Conservation (phyloP, 2,888 invertebrate species). For the Erynnis tages region DNA sequence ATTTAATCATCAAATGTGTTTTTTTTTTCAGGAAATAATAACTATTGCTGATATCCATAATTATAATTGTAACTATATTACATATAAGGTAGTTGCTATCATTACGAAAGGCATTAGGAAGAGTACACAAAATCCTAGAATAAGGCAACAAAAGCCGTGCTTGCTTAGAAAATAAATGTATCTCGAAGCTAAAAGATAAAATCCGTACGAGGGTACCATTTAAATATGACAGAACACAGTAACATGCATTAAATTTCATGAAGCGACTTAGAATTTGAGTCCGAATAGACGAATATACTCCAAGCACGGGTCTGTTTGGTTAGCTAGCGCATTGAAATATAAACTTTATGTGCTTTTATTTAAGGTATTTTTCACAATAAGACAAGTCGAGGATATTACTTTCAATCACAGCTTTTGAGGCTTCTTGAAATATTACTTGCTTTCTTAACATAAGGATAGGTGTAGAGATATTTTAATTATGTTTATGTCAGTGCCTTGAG, state of each 20-base stretch:
- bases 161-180: conserved; percentile 18
- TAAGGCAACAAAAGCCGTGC: conserved; percentile 7
- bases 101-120: no score
- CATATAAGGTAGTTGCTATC: no score
- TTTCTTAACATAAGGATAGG: neutral
- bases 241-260: conserved; percentile 21
- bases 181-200: conserved; percentile 18
- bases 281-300: conserved; percentile 12
- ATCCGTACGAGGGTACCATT: conserved; percentile 15
- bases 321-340: neutral
- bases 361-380: neutral
- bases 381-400: neutral
- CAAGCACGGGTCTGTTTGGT: neutral
- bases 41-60: no score
- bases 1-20: no score
- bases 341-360: neutral
- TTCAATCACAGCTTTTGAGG: conserved; percentile 1
- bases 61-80: no score
- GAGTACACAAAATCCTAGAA: conserved; percentile 1
- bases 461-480: neutral
- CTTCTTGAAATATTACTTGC: neutral
- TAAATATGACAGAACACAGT: conserved; percentile 11
- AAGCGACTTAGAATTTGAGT: conserved; percentile 18
- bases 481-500: neutral
- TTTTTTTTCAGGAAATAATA: no score